Base-by-base conservation (phyloP, 2,113 vertebrate genomes). In the Peromyscus leucopus region DNA sequence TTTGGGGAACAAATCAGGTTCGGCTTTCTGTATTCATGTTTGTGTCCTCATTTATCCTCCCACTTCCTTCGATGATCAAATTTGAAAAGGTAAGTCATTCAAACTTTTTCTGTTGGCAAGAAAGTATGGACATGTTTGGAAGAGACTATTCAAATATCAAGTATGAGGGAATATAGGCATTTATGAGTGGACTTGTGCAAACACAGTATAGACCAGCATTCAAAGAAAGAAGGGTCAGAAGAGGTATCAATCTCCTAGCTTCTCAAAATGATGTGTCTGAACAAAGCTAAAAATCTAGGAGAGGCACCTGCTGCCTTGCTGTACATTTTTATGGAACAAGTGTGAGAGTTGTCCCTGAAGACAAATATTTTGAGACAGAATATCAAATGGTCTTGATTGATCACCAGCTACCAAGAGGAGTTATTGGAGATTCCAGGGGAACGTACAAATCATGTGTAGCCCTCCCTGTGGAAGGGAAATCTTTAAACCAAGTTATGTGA, bases 1-100 rank as follows among this genome's bases (percentile, higher is more conserved):
- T 92, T 90, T 89, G 74, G 67, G 79, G 87, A 86, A 59, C 42
- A 51, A 97, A 95, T 87, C 24, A 86, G 55, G 89, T 63, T 86
- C 46, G 31, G 22, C 11, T 72, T 90, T 93, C 33, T 26, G 21
- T 42, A 42, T 79, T 90, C 19, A 51, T 19, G 39, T 65, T 63
- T 96, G 7, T 76, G n/a, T 82, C 39, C n/a, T 75, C 26, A 0
- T 48, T 9, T 0, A 21, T 48, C 6, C 26, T 16, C 24, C 16
- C 1, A 55, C 21, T 46, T 84, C 7, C 42, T 95, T 89, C 55
- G 48, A 80, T 42, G 89, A 5, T 87, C n/a, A 85, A 28, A 59
- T 89, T 93, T 90, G 39, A 79, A 93, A 91, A 48, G 33, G n/a
- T 55, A 91, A 46, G 42, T 11, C 83, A 36, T 17, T 91, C 42